Evolutionary conservation across 2,888 invertebrate genomes (phyloP).

Genomic region (Monoplex corrugatus): DNA sequence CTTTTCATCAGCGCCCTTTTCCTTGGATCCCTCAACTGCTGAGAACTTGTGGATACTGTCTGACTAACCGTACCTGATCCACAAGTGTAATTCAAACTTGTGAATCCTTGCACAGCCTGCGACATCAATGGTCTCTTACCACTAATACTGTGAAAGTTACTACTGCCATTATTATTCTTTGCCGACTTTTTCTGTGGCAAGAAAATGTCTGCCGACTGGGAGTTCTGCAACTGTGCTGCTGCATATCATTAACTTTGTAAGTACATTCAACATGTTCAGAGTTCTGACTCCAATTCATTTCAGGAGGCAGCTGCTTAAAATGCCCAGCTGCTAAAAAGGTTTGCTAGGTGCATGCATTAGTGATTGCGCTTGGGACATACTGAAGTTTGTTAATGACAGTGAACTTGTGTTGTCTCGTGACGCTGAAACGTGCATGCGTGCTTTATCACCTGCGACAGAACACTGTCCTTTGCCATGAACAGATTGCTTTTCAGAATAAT

Average conservation of each 20-base stretch:
- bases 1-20: slow-evolving; percentile 12
- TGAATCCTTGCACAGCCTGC: neutral
- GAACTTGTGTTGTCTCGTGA: neutral
- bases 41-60: neutral
- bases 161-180: neutral
- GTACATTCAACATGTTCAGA: neutral
- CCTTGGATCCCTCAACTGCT: neutral
- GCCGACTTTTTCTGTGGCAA: neutral
- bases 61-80: neutral
- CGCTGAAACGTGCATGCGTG: neutral
- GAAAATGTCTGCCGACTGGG: neutral
- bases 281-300: neutral
- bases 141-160: neutral
- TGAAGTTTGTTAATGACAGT: neutral
- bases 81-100: neutral
- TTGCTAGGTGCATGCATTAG: neutral
- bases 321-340: neutral
- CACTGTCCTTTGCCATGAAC: neutral
- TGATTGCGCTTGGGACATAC: neutral
- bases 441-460: neutral
- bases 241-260: neutral
- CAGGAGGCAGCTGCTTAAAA: neutral
- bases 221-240: neutral
- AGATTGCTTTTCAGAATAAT: neutral
- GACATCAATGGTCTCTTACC: neutral